These are phyloP conservation scores for Limenitis arthemis DNA, from an alignment of 2,888 invertebrate genomes.

Conservation along the genomic window DNA sequence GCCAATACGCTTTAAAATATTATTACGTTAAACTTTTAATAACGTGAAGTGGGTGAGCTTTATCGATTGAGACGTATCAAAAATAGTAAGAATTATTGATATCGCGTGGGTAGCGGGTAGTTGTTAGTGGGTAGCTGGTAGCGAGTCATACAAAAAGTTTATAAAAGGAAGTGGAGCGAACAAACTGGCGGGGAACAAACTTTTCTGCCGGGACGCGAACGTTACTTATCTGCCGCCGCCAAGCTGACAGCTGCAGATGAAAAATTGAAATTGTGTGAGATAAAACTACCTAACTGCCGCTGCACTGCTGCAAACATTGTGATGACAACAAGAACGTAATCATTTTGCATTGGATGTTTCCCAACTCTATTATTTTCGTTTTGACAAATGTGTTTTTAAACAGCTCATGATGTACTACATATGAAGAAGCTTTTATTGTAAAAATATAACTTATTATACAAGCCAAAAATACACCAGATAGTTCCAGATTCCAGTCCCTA, in stretches of 20 bases:
- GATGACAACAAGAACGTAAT: constrained; percentile 36
- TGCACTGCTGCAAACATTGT: constrained; percentile 58
- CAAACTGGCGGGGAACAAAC: constrained; percentile 65
- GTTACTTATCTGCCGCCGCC: constrained; percentile 67
- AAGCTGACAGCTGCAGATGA: constrained; percentile 71
- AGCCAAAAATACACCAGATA: too few species aligned
- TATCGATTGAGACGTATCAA: constrained; percentile 16
- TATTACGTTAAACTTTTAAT: background rate
- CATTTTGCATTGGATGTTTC: constrained; percentile 30
- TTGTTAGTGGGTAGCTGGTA: constrained; percentile 11
- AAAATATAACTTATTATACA: too few species aligned
- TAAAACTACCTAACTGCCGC: constrained; percentile 68
- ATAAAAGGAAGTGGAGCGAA: constrained; percentile 66
- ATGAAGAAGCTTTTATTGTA: background rate
- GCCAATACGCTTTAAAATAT: background rate
- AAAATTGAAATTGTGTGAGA: constrained; percentile 73
- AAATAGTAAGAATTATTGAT: constrained; percentile 63
- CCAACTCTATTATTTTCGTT: constrained; percentile 26
- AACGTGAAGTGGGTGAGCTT: background rate
- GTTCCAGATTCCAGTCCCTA: too few species aligned
- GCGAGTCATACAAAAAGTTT: constrained; percentile 62
- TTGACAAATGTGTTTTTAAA: constrained; percentile 23
- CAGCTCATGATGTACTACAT: background rate
- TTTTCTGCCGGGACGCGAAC: constrained; percentile 58
- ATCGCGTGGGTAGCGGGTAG: constrained; percentile 22